These are phyloP conservation scores for Eretmochelys imbricata DNA, from an alignment of 2,113 vertebrate species.

Conservation along the genomic window DNA sequence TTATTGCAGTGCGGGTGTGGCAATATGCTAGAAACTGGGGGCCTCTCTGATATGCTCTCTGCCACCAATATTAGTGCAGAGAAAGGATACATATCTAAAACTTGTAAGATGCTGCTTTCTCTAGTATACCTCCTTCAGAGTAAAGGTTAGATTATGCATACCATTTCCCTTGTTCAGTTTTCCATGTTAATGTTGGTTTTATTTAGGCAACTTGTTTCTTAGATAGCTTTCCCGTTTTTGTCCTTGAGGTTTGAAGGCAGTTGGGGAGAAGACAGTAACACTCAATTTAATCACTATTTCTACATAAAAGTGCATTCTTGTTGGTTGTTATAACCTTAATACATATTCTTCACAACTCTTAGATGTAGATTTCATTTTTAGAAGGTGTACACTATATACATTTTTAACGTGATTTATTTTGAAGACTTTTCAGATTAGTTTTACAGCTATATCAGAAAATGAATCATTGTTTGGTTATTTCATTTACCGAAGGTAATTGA, in stretches of 20 bases:
- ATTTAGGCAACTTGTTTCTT: not conserved
- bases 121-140: not conserved
- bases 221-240: not conserved
- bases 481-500: no score
- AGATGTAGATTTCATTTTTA: no score
- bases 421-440: no score
- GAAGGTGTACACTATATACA: no score
- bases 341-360: no score
- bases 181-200: not conserved
- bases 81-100: not conserved
- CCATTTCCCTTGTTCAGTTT: not conserved
- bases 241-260: not conserved
- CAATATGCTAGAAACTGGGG: not conserved
- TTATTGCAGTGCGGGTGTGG: not conserved
- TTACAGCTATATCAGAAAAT: no score
- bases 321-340: no score
- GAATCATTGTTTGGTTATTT: no score
- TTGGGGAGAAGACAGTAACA: not conserved
- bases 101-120: not conserved
- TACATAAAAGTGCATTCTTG: no score
- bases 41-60: not conserved
- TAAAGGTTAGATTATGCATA: not conserved
- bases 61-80: not conserved
- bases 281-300: no score
- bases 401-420: no score